Conservation (phyloP, 2,888 invertebrate genomes). For the Dolichomitus sp. region DNA sequence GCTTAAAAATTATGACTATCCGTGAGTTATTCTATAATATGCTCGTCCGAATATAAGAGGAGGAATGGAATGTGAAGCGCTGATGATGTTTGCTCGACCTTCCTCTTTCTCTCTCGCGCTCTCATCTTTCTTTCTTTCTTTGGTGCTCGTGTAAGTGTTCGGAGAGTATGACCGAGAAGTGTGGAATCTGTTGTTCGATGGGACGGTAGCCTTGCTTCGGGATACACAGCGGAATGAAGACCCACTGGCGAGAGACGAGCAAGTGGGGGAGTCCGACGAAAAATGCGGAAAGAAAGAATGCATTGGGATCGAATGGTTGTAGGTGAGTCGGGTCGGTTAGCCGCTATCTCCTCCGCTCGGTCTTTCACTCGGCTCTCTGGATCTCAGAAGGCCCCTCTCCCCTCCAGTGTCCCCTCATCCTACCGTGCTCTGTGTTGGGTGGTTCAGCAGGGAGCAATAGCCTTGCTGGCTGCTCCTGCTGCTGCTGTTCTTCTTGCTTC, state of each 20-base stretch:
- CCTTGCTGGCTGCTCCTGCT: conserved; percentile 34
- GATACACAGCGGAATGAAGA: conserved; percentile 34
- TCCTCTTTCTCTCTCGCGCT: conserved; percentile 6
- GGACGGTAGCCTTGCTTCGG: conserved; percentile 19
- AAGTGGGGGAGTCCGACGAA: conserved; percentile 33
- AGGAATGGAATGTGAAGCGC: conserved; percentile 53
- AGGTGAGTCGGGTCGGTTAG: conserved; percentile 71
- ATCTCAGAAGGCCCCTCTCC: conserved; percentile 45
- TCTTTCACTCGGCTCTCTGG: conserved; percentile 21
- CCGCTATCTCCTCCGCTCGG: conserved; percentile 33
- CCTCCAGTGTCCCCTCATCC: conserved; percentile 30
- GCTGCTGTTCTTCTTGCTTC: conserved; percentile 13
- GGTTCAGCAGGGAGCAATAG: conserved; percentile 50
- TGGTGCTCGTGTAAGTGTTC: conserved; percentile 15
- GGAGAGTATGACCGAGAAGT: conserved; percentile 24
- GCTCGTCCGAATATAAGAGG: conserved; percentile 23
- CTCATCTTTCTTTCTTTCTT: conserved; percentile 17
- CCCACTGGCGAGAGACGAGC: conserved; percentile 30
- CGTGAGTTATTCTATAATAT: background rate
- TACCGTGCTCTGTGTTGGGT: conserved; percentile 31
- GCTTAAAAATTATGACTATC: conserved; percentile 13
- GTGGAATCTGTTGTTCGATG: conserved; percentile 26
- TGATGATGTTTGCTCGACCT: conserved; percentile 41
- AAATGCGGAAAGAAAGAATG: conserved; percentile 69
- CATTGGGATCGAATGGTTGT: conserved; percentile 78